A percentile compares a stretch with the other conserved stretches of the same genome.
Conservation (phyloP, 2,113 vertebrate genomes). For the Halichoeres trimaculatus region DNA sequence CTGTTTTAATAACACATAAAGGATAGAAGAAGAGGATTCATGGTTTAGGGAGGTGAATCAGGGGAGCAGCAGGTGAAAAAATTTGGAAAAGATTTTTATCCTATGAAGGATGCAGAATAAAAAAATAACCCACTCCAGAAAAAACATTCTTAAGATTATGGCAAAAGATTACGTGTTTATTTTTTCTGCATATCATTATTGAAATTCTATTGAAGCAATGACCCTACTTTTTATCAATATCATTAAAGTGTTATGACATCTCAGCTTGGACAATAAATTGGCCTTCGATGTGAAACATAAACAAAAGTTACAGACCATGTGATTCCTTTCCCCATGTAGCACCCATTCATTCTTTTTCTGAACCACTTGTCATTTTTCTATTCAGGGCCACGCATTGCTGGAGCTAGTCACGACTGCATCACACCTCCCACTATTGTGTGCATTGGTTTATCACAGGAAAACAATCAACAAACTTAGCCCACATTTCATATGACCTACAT, state of each 20-base stretch:
- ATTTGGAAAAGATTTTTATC: not conserved
- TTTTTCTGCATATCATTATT: no score
- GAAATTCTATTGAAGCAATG: no score
- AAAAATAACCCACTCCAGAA: no score
- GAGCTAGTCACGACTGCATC: not conserved
- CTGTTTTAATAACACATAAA: not conserved
- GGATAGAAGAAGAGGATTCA: not conserved
- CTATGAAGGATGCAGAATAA: not conserved
- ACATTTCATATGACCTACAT: conserved; percentile 24
- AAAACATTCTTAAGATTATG: not conserved
- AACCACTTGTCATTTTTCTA: conserved; percentile 18
- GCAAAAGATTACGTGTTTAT: no score
- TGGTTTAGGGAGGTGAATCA: not conserved
- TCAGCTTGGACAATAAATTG: not conserved
- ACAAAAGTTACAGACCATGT: not conserved
- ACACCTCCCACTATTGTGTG: not conserved
- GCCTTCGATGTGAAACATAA: not conserved
- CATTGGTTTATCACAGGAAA: not conserved
- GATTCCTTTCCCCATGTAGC: not conserved
- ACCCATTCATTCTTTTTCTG: not conserved
- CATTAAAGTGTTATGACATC: not conserved
- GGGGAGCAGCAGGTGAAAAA: not conserved
- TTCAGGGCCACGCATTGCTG: not conserved
- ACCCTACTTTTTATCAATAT: no score
- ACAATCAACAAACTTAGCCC: conserved; percentile 31